Evolutionary conservation across 2,113 vertebrate genomes (phyloP).

Genomic region (Platichthys stellatus): DNA sequence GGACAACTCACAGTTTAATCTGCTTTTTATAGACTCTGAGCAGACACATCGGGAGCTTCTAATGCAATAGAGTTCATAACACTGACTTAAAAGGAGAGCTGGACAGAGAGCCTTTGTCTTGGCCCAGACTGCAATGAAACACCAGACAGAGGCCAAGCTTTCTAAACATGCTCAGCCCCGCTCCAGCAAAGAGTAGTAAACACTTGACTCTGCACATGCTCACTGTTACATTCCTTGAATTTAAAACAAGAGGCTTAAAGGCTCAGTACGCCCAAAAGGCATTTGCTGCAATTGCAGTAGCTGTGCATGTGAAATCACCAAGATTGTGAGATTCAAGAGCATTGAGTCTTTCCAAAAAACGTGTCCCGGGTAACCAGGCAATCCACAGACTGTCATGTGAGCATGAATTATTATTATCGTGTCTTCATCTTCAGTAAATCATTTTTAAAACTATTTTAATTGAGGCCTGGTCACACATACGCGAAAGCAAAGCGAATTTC

Average conservation of each 20-base stretch:
- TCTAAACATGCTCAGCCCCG: conserved; percentile 50
- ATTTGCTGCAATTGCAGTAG: neutral
- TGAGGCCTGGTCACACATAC: too few species aligned
- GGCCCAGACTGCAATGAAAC: conserved; percentile 37
- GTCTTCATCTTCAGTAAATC: neutral
- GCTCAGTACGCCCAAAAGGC: neutral
- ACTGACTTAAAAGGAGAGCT: conserved; percentile 74
- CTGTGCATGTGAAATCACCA: neutral
- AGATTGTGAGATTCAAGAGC: neutral
- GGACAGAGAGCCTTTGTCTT: conserved; percentile 28
- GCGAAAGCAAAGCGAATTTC: too few species aligned
- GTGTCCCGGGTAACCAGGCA: neutral
- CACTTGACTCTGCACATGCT: conserved; percentile 53
- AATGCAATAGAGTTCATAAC: conserved; percentile 55
- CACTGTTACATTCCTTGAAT: conserved; percentile 57
- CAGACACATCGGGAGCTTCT: conserved; percentile 13
- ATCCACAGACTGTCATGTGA: neutral
- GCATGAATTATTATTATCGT: too few species aligned
- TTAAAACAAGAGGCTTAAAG: conserved; percentile 18
- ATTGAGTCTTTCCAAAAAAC: neutral
- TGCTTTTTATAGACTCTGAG: conserved; percentile 61
- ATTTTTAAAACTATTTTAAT: too few species aligned
- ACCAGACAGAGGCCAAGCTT: neutral
- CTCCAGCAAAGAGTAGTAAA: conserved; percentile 59
- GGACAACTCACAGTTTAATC: conserved; percentile 24